Evolutionary conservation across 2,113 vertebrate genomes (phyloP), one percentile per base, ranked within the genome.

Genomic region (Podocnemis expansa): DNA sequence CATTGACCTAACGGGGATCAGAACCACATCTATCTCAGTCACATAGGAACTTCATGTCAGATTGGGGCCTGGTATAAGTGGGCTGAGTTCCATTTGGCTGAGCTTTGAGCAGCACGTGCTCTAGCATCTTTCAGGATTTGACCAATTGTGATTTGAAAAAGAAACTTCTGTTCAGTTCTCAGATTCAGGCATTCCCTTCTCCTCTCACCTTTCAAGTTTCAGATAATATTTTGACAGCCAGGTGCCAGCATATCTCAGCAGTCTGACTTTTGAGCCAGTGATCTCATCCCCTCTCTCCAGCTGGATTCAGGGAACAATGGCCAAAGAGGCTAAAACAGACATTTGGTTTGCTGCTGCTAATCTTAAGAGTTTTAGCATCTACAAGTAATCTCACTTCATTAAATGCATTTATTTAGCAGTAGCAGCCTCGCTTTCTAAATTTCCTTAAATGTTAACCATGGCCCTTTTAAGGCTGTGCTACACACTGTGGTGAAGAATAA

Each of bases 371-470:
- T 91, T 97, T 94, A 96, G 96, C 95, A 93, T 96, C 94, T 96
- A 88, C 87, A 91, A 47, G 92, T 90, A 88, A 97, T 97, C 90
- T 95, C 96, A 97, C 94, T 97, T 97, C 89, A 95, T 95, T 97
- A 93, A 96, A 96, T 91, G 93, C 97, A 95, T 96, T 98, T 97
- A 95, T 97, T 97, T 97, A 95, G 41, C 85, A 82, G 93, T 80
- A 78, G 73, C 93, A 94, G 79, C 45, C 95, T 94, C 90, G 92
- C 93, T 95, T 96, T 70, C 88, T 81, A 97, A 95, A 96, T 90
- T 82, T 90, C 76, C 86, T 97, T 94, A 96, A 97, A 96, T 95
- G 96, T 87, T 87, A 96, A 90, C 22, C 63, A 31, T 14, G 19
- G 17, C 60, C 22, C 47, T 38, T 97, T 96, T 95, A 85, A 84